Base-by-base conservation (phyloP, 2,888 invertebrate species). In the Danaus chrysippus region DNA sequence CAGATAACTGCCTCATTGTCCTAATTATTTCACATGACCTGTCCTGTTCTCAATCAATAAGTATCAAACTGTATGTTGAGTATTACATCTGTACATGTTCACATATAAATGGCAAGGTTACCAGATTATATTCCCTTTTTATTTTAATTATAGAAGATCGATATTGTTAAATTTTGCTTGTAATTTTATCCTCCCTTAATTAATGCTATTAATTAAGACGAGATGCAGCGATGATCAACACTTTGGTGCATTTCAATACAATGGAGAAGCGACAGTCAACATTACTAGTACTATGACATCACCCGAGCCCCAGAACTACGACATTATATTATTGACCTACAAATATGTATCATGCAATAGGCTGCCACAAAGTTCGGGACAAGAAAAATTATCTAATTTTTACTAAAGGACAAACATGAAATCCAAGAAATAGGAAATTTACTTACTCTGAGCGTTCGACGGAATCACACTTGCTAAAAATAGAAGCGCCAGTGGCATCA, bases 371-470 rank as follows among this genome's bases (percentile, higher is more conserved):
- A 58, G 55, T 49, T 54, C 55, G 12, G 15, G 17, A 49, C 49
- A 17, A 49, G 15, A 10, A 15, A 49, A 10, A 49, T 49, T 8
- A 49, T 49, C 49, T 49, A 49, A 12, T 42, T 19, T 19, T 54
- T 54, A 55, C 10, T 46, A 54, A 54, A 59, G 56, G 34, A 42
- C 10, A 58, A 62, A 56, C 44, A 15, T 19, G 56, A 53, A 64
- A 56, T 56, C 49, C 46, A 34, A 43, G 54, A 61, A 62, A 43
- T 63, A 63, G 64, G 65, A 66, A 68, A 68, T 61, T 57, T 68
- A 83, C 84, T 84, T 76, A 84, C 84, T 82, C 78, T 84, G 83
- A 69, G 83, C 83, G 74, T 76, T 75, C 71, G 79, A 78, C 62
- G 81, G 74, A 74, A 74, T 77, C 72, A 76, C 78, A 66, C 70